A percentile compares a stretch with the other conserved stretches of the same genome.
phyloP scores from a whole-genome alignment of 2,888 invertebrate species.

The Fragum fragum region DNA sequence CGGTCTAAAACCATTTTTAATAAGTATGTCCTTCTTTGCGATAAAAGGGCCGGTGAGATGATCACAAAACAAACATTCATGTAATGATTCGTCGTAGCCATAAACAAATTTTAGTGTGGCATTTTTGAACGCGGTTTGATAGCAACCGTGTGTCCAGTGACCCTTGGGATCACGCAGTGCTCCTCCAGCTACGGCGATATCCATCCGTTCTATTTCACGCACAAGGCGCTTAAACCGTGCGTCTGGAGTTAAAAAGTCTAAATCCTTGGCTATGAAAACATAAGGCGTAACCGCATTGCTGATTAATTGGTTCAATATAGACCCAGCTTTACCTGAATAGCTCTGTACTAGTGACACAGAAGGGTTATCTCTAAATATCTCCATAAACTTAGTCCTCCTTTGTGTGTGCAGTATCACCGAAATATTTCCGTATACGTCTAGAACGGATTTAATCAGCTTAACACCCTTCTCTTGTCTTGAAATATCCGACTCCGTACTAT shows the following conservation, averaged over 20 bases:
- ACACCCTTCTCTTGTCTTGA: background rate
- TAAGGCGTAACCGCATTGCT: conserved; percentile 75
- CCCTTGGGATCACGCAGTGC: conserved; percentile 75
- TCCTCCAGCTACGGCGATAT: conserved; percentile 76
- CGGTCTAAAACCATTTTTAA: conserved; percentile 64
- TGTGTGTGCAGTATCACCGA: background rate
- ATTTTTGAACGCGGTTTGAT: conserved; percentile 77
- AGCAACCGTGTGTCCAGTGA: conserved; percentile 80
- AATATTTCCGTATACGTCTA: background rate
- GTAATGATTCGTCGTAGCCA: conserved; percentile 80
- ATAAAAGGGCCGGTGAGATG: conserved; percentile 81
- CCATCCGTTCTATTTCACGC: conserved; percentile 72
- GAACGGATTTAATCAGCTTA: conserved; percentile 8
- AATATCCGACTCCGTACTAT: background rate
- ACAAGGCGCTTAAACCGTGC: conserved; percentile 78
- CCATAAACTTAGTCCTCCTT: background rate
- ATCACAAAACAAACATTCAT: conserved; percentile 83
- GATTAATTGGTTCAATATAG: conserved; percentile 73
- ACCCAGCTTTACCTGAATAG: conserved; percentile 46
- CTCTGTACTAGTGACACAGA: background rate
- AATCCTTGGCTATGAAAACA: conserved; percentile 73
- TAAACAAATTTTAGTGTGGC: conserved; percentile 76
- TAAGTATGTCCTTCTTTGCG: conserved; percentile 67
- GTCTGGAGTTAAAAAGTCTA: conserved; percentile 73
- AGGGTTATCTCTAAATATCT: background rate